These are phyloP conservation scores for Drosophila phalerata DNA, from an alignment of 2,888 invertebrate genomes.

Conservation along the genomic window DNA sequence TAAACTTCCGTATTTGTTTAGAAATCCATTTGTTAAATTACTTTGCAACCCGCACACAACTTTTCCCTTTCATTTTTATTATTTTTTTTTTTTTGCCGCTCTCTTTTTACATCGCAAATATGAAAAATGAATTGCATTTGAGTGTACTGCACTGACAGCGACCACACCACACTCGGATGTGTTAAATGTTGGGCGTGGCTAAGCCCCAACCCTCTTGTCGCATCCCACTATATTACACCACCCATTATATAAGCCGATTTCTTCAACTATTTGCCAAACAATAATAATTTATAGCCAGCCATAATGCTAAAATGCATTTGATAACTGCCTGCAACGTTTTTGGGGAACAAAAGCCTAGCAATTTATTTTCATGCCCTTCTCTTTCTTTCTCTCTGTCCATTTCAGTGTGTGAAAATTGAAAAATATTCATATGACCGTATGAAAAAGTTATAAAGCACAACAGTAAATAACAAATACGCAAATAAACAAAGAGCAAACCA, in stretches of 20 bases:
- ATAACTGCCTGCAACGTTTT: slow-evolving; percentile 56
- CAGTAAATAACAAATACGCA: slow-evolving; percentile 69
- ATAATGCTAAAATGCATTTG: slow-evolving; percentile 78
- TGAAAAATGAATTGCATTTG: slow-evolving; percentile 77
- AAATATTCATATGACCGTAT: slow-evolving; percentile 47
- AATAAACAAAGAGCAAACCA: slow-evolving; percentile 46
- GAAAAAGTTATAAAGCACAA: slow-evolving; percentile 68
- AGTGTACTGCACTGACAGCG: slow-evolving; percentile 56
- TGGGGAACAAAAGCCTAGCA: slow-evolving; percentile 56
- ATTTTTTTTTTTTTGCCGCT: slow-evolving; percentile 20
- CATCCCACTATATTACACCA: background rate
- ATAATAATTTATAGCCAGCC: slow-evolving; percentile 71
- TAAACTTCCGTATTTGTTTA: slow-evolving; percentile 81
- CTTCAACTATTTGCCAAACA: slow-evolving; percentile 64
- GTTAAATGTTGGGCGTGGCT: slow-evolving; percentile 52
- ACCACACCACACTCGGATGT: slow-evolving; percentile 27
- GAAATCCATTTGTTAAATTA: slow-evolving; percentile 83
- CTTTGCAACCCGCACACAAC: slow-evolving; percentile 69
- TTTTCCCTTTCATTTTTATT: slow-evolving; percentile 43
- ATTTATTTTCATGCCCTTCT: slow-evolving; percentile 41
- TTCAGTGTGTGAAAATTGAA: slow-evolving; percentile 69
- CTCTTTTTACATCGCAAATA: slow-evolving; percentile 52
- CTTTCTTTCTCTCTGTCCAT: slow-evolving; percentile 6
- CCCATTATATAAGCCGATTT: slow-evolving; percentile 68
- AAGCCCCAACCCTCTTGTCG: background rate